Conservation (phyloP, 2,888 invertebrate genomes). For the Meteorus cinctellus region DNA sequence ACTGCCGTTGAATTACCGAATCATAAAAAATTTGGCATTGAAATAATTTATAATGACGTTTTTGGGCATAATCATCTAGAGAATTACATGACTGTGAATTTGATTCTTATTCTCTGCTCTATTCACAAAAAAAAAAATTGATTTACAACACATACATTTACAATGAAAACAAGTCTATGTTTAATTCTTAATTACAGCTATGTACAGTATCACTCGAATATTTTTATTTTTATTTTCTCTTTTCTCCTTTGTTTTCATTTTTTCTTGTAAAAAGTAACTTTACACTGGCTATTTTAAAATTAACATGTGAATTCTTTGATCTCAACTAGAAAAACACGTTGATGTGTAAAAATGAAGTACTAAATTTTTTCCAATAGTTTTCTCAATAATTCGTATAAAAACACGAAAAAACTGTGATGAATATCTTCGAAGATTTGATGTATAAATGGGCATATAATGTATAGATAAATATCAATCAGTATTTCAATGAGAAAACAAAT, state of each 20-base stretch:
- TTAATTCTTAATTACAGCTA: not conserved
- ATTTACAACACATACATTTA: not conserved
- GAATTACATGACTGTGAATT: not conserved
- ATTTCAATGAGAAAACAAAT: not conserved
- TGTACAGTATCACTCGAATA: not conserved
- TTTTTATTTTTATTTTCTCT: not conserved
- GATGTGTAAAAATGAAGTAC: not conserved
- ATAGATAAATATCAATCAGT: not conserved
- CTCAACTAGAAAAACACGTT: not conserved
- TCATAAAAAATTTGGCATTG: not conserved
- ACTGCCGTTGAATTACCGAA: not conserved
- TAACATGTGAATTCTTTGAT: not conserved
- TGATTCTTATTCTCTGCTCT: not conserved
- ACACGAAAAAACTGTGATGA: not conserved
- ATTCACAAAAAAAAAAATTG: not conserved
- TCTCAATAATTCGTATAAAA: not conserved
- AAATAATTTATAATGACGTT: not conserved
- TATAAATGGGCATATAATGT: not conserved
- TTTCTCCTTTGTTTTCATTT: no score
- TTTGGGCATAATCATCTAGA: not conserved
- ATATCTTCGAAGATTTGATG: not conserved
- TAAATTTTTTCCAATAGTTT: not conserved
- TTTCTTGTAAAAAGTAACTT: not conserved
- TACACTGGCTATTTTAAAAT: not conserved
- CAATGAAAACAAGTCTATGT: not conserved